phyloP scores from a whole-genome alignment of 1,140 invertebrate species.

The Marisa cornuarietis region DNA sequence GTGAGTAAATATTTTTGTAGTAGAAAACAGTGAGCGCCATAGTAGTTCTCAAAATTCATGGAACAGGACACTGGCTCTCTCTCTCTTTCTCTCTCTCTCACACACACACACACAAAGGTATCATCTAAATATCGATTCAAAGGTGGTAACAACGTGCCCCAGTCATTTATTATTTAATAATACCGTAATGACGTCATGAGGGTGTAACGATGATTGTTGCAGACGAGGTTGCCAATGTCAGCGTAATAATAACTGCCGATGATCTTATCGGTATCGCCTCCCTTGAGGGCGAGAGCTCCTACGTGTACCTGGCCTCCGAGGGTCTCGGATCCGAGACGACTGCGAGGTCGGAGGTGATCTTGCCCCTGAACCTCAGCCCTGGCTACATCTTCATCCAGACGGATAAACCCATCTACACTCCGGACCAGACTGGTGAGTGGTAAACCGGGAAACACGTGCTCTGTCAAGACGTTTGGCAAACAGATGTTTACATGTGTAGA shows the following conservation, averaged over 20 bases:
- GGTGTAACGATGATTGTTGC: not conserved
- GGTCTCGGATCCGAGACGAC: not conserved
- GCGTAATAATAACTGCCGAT: constrained; percentile 15
- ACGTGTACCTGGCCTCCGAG: constrained; percentile 38
- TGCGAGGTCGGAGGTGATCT: constrained; percentile 14
- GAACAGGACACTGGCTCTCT: too few species aligned
- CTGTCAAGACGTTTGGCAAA: not conserved
- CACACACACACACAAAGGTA: too few species aligned
- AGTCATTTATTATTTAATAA: too few species aligned
- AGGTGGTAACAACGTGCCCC: too few species aligned
- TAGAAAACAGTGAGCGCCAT: too few species aligned
- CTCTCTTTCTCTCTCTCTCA: too few species aligned
- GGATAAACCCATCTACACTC: constrained; percentile 55
- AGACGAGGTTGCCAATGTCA: constrained; percentile 33
- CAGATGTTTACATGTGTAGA: too few species aligned
- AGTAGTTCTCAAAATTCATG: too few species aligned
- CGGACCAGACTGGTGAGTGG: constrained; percentile 46
- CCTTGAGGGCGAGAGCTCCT: constrained; percentile 16
- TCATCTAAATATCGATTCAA: too few species aligned
- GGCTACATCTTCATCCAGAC: constrained; percentile 57
- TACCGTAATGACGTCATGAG: not conserved
- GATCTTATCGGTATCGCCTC: constrained; percentile 18
- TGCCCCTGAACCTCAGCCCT: constrained; percentile 30
- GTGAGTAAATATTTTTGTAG: too few species aligned
- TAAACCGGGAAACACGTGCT: not conserved